Evolutionary conservation across 1,140 invertebrate species (phyloP), one percentile per base, ranked within the genome.

Genomic region (Zelostemma sp.): DNA sequence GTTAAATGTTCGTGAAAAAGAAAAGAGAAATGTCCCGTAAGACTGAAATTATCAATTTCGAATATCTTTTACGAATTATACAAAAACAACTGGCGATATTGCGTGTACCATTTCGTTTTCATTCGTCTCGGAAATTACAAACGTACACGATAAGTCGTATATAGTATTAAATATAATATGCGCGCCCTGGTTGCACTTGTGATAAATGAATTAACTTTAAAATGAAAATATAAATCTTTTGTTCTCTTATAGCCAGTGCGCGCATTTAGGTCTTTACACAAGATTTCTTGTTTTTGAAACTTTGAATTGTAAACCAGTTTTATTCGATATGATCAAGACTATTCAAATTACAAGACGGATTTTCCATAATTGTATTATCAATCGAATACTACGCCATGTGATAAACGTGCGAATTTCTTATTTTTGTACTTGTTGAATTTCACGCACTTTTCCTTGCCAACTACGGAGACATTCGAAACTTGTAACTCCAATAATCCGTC

Each of bases 1-100:
- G 40, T 41, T 14, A 41, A 8, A 41, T 41, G 15, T 15, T 15
- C 8, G 21, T 25, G 15, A 12, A 41, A 41, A 41, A 38, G n/a
- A 5, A 38, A 5, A 11, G 8, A 3, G 21, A 25, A 25, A 25
- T n/a, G n/a, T n/a, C n/a, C n/a, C n/a, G n/a, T n/a, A n/a, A n/a
- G n/a, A n/a, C n/a, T n/a, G n/a, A n/a, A n/a, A n/a, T n/a, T n/a
- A n/a, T n/a, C n/a, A n/a, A n/a, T n/a, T n/a, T n/a, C n/a, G n/a
- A n/a, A 25, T 25, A 4, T 25, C 8, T 25, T 25, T 25, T 25
- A 25, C 21, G 21, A 4, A 25, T 25, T n/a, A n/a, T n/a, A n/a
- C n/a, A n/a, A n/a, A n/a, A n/a, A n/a, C n/a, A n/a, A n/a, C 19
- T 48, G 25, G 46, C 46, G 25, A 48, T 48, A 48, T 21, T 48